Evolutionary conservation across 2,888 invertebrate species (phyloP).

Genomic region (Lacanobia oleracea): DNA sequence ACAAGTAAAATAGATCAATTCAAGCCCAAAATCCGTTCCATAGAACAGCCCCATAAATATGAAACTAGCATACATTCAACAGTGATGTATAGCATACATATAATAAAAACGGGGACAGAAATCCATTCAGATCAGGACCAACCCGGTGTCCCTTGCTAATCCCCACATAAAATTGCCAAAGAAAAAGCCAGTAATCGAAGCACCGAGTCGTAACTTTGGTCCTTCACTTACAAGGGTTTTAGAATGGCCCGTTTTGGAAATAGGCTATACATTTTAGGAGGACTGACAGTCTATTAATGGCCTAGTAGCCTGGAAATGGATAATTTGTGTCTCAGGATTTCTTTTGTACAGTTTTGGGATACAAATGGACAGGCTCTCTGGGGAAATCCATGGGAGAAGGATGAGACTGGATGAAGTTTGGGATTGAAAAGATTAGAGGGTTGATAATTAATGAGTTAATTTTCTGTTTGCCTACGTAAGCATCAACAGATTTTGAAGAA

Average conservation of each 20-base stretch:
- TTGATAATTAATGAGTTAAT: neutral
- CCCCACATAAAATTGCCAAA: conserved; percentile 74
- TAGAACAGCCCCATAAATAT: conserved; percentile 12
- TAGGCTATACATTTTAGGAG: conserved; percentile 64
- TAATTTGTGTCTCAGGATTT: conserved; percentile 42
- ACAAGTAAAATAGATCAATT: neutral
- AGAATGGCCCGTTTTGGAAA: conserved; percentile 63
- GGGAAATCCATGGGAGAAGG: conserved; percentile 15
- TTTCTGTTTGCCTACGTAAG: neutral
- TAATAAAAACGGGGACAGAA: conserved; percentile 54
- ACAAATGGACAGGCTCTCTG: conserved; percentile 19
- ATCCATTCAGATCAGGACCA: conserved; percentile 56
- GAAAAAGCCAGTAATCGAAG: conserved; percentile 75
- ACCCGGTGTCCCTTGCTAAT: conserved; percentile 65
- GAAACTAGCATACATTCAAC: conserved; percentile 34
- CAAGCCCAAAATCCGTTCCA: neutral
- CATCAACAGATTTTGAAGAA: neutral
- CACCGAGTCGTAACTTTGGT: conserved; percentile 74
- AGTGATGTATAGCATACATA: conserved; percentile 28
- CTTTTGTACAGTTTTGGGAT: conserved; percentile 34
- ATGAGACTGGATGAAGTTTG: conserved; percentile 5
- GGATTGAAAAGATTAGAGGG: conserved; percentile 28
- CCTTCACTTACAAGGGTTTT: conserved; percentile 75
- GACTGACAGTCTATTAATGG: conserved; percentile 63
- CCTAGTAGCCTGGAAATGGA: conserved; percentile 40